Base-by-base conservation (phyloP, 2,888 invertebrate genomes). In the Tetragonisca angustula region DNA sequence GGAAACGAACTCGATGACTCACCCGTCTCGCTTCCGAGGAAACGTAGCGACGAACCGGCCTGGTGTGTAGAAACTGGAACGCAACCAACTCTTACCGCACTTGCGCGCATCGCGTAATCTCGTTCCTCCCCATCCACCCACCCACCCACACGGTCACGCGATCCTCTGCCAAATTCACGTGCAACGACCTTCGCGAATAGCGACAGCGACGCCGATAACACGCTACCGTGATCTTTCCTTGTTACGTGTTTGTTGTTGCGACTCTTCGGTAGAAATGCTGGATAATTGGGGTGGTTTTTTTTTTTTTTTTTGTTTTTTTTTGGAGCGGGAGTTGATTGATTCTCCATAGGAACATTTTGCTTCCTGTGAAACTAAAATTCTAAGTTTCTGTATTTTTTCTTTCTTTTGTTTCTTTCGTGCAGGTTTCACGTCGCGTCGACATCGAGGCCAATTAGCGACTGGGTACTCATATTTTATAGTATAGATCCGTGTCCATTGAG, bases 1-100 rank as follows among this genome's bases (percentile, higher is more conserved):
- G 88, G 87, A 88, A 90, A 87, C 85, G 86, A 89, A 89, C 85
- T 73, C 81, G 86, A 87, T 91, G 91, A 91, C 86, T 91, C 91
- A 91, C 78, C 56, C 86, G 78, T 32, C 79, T 79, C 84, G 79
- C 83, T 72, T 72, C 81, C 79, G 71, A 89, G 88, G 84, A 90
- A 85, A 85, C 76, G 74, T 52, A 56, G 17, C 56, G 80, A 86
- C 88, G 81, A 82, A 52, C 43, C 87, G 83, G 27, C 36, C 36
- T 4, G 21, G 68, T 50, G 50, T 5, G 27, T 49, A 70, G 67
- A 59, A 43, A 67, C 67, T 36, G 49, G 67, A 67, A 67, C 43
- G 65, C 65, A 36, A 67, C 43, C 67, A 71, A 65, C 78, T 88
- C 86, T 91, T 89, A 87, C 89, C 81, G 86, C 86, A 87, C 75